Evolutionary conservation across 2,888 invertebrate genomes (phyloP), one percentile per base, ranked within the genome.

Genomic region (Drosophila suboccidentalis): DNA sequence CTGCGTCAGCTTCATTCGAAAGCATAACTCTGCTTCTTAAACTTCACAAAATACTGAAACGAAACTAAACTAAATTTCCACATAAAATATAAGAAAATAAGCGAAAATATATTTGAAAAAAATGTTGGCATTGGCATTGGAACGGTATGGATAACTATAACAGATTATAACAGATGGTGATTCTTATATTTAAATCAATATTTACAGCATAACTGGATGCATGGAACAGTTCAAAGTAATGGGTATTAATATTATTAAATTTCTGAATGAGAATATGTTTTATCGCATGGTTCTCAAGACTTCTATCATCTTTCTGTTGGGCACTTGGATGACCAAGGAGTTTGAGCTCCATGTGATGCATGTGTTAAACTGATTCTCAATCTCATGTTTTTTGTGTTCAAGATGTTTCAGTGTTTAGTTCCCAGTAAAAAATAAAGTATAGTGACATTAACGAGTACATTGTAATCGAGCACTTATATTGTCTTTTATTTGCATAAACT

Each of bases 271-370:
- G 11, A 36, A 41, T 8, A n/a, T 11, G 15, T 58, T 73, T 43
- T 49, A 49, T 61, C 38, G 66, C 57, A 77, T 59, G 75, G 1
- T 67, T 13, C 26, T 75, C 22, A 77, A 55, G 22, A 22, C 38
- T 2, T 55, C 55, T 11, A 2, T 51, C 1, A 19, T 78, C 4
- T 75, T 78, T 29, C 17, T 72, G 1, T 22, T 78, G 29, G 78
- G 67, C 44, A 11, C 34, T 0, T 59, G 47, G 55, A 15, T 77
- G 39, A 55, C 71, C 1, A 76, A 47, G 17, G 17, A 47, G 11
- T 47, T 64, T 22, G 43, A 43, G 9, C 22, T 15, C 9, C 17
- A 51, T 39, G 29, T n/a, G 10, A 10, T 43, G n/a, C 19, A 51
- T 17, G 13, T 26, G 4, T 11, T 55, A 15, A 44, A 57, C 44